Evolutionary conservation across 2,888 invertebrate species (phyloP), one percentile per base, ranked within the genome.

Genomic region (Idaea biselata): DNA sequence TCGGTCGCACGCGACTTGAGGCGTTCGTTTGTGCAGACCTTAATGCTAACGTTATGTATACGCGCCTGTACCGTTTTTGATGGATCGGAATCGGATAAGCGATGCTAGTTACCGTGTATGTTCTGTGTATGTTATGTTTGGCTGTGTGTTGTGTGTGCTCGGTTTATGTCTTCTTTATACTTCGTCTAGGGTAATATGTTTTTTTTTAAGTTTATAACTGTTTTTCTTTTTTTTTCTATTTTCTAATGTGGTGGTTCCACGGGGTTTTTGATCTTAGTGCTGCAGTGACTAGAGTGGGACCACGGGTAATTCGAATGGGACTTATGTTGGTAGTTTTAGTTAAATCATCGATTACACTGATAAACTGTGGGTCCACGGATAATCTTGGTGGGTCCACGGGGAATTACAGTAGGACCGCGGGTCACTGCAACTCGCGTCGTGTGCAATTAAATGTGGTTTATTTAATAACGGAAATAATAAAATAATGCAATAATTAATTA

Each of bases 71-170:
- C 44, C 44, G 44, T 44, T 14, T 44, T 14, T 14, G 44, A 44
- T 44, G 44, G 17, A 60, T 58, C 53, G 33, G 25, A 44, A 31
- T 57, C 11, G 58, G 56, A 44, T 44, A 44, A 44, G 44, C 44
- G 14, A 44, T 44, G 44, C 44, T 44, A 44, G 44, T 44, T 44
- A 44, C 44, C 44, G 44, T 44, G 44, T 44, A 44, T 44, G 11
- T 44, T 8, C 44, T 44, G 44, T 44, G 44, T 44, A 44, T 44
- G 44, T 44, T 44, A 44, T 44, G 44, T 44, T 44, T 44, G 44
- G 3, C 11, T 44, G 44, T 44, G 44, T 44, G 44, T 44, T 44
- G 25, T 44, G 44, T 44, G 44, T 44, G 44, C 44, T 44, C 8
- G 14, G 14, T 44, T 44, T 3, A 14, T 44, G 8, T 4, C 8